Evolutionary conservation across 2,797 vertebrate species (phyloP), one percentile per base, ranked within the genome.

Genomic region (Columba guinea): DNA sequence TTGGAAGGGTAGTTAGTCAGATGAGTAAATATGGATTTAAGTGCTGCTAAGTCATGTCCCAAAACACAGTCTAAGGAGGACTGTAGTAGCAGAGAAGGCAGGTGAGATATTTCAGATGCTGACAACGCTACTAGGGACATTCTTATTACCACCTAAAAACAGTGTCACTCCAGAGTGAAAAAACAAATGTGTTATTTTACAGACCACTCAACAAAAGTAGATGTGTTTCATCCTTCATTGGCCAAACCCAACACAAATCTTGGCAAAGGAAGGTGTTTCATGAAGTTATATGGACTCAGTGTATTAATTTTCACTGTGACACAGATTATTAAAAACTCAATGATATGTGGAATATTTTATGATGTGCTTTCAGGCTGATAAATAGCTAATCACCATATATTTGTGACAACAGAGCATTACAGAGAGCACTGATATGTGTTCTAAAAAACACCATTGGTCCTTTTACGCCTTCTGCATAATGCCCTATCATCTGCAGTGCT

Each of bases 341-440:
- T 85, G 79, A 74, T 84, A 94, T 53, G 80, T 86, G 86, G 63
- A 89, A 94, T 84, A 90, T 86, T 96, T 90, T 96, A 92, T 91
- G 93, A 85, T 79, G 76, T 84, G 56, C 39, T 91, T 88, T 96
- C 90, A 79, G 0, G 41, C 88, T 94, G 97, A 90, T 59, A 95
- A 96, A 92, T 81, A 93, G 96, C 92, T 94, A 87, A 95, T 92
- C 93, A 89, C 69, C 69, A 76, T 59, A 67, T 76, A 70, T 94
- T 95, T 95, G 93, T 82, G 93, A 93, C 94, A 94, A 87, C 78
- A 86, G 41, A 91, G 71, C 69, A 93, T 85, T 95, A 84, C 51
- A 60, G 64, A 81, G 87, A 96, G 95, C 60, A 94, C 77, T 76
- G 90, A 90, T 89, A 93, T 7, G 75, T 85, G 30, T 65, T 93